Percentiles rank a stretch among this genome's conserved stretches.
These are phyloP conservation scores for Ectropis grisescens DNA, from an alignment of 1,140 invertebrate genomes.

Conservation along the genomic window DNA sequence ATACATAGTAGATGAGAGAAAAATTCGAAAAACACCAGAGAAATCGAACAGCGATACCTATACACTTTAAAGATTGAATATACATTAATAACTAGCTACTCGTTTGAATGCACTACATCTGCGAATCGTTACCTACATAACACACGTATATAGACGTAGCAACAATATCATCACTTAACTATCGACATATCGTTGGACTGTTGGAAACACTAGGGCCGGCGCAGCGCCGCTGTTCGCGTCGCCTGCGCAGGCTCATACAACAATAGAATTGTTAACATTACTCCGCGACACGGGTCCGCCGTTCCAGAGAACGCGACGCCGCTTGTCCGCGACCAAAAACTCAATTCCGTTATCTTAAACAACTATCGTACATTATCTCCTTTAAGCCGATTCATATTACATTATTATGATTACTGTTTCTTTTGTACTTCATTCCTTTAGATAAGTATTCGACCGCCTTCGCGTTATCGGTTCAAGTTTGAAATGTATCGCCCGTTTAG, in stretches of 20 bases:
- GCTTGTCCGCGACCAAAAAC: too few species aligned
- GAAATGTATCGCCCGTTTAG: not conserved
- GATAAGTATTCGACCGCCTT: slow-evolving; percentile 1
- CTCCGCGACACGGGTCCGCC: too few species aligned
- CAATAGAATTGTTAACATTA: too few species aligned
- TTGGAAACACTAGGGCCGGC: slow-evolving; percentile 5
- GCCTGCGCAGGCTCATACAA: too few species aligned
- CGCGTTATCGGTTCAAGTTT: not conserved
- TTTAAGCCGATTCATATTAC: slow-evolving; percentile 50
- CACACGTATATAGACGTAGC: slow-evolving; percentile 33
- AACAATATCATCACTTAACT: slow-evolving; percentile 32
- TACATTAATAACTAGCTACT: slow-evolving; percentile 49
- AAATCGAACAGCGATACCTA: slow-evolving; percentile 50
- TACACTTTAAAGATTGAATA: slow-evolving; percentile 52
- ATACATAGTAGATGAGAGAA: slow-evolving; percentile 43
- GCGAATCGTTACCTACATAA: slow-evolving; percentile 50
- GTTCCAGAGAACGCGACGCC: too few species aligned
- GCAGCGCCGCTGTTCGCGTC: too few species aligned
- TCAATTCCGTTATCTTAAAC: slow-evolving; percentile 59
- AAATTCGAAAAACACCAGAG: slow-evolving; percentile 51
- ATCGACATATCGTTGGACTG: slow-evolving; percentile 34
- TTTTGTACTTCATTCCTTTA: slow-evolving; percentile 53
- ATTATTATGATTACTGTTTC: slow-evolving; percentile 44
- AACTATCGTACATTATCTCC: slow-evolving; percentile 32
- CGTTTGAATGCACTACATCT: slow-evolving; percentile 35